Conservation (phyloP, 2,888 invertebrate genomes). For the Argyresthia albistria region DNA sequence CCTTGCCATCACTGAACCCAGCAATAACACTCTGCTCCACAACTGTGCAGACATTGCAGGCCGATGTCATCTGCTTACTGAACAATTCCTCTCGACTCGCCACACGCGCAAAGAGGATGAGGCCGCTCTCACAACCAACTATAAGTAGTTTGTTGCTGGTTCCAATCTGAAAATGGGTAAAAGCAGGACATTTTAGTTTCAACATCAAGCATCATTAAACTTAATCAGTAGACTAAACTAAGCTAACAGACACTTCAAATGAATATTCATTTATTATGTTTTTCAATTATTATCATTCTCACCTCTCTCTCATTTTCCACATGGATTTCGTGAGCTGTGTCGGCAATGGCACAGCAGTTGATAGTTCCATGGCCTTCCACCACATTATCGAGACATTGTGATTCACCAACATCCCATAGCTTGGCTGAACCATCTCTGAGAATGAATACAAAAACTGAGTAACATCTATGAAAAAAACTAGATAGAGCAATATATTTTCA, state of each 20-base stretch:
- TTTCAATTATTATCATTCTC: conserved; percentile 5
- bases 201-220: no score
- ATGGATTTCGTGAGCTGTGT: conserved; percentile 30
- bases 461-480: no score
- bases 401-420: conserved; percentile 79
- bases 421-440: conserved; percentile 77
- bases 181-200: no score
- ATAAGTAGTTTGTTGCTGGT: conserved; percentile 75
- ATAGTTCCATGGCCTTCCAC: conserved; percentile 64
- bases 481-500: no score
- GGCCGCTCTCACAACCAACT: conserved; percentile 75
- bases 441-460: conserved; percentile 2
- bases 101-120: conserved; percentile 68
- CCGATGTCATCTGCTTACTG: conserved; percentile 41
- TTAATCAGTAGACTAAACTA: no score
- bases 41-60: conserved; percentile 72
- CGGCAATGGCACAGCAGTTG: conserved; percentile 69
- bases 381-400: conserved; percentile 67
- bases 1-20: conserved; percentile 76
- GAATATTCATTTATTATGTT: no score
- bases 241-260: no score
- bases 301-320: conserved; percentile 60
- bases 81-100: conserved; percentile 60
- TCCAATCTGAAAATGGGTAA: conserved; percentile 54
- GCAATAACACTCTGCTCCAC: conserved; percentile 57